These are phyloP conservation scores for Galerucella nymphaeae DNA, from an alignment of 2,888 invertebrate genomes.

Conservation along the genomic window DNA sequence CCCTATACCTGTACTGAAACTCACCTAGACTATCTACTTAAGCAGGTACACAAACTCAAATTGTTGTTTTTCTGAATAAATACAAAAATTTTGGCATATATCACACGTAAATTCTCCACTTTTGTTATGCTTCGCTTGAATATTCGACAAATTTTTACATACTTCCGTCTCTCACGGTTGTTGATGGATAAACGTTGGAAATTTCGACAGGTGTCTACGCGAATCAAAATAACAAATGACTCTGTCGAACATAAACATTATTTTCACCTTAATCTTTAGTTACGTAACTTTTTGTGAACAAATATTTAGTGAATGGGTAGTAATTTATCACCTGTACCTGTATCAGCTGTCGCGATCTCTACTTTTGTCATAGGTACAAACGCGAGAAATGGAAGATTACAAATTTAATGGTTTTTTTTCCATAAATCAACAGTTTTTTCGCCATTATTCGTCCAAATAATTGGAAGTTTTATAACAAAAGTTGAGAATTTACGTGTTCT, in stretches of 20 bases:
- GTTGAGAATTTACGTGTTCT: too few relatives aligned
- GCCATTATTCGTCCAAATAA: too few relatives aligned
- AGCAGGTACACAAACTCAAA: too few relatives aligned
- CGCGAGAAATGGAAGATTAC: background rate
- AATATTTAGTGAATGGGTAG: background rate
- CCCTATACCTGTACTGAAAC: too few relatives aligned
- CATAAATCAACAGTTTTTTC: too few relatives aligned
- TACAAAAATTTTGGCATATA: too few relatives aligned
- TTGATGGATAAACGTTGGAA: constrained; percentile 9
- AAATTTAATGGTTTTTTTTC: too few relatives aligned
- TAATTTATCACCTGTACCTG: constrained; percentile 4
- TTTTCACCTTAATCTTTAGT: constrained; percentile 8
- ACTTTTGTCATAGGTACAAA: background rate
- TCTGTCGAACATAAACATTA: constrained; percentile 2
- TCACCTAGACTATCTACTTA: too few relatives aligned
- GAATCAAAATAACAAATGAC: constrained; percentile 7
- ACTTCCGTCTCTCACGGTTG: background rate
- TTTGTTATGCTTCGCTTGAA: background rate
- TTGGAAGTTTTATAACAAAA: too few relatives aligned
- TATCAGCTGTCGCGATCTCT: background rate
- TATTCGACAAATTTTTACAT: background rate
- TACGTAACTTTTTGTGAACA: background rate
- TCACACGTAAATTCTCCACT: too few relatives aligned
- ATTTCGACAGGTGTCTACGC: constrained; percentile 1
- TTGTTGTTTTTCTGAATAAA: too few relatives aligned